Percentiles rank a stretch among this genome's conserved stretches.
phyloP scores from a whole-genome alignment of 2,888 invertebrate species.

The Plutella xylostella region DNA sequence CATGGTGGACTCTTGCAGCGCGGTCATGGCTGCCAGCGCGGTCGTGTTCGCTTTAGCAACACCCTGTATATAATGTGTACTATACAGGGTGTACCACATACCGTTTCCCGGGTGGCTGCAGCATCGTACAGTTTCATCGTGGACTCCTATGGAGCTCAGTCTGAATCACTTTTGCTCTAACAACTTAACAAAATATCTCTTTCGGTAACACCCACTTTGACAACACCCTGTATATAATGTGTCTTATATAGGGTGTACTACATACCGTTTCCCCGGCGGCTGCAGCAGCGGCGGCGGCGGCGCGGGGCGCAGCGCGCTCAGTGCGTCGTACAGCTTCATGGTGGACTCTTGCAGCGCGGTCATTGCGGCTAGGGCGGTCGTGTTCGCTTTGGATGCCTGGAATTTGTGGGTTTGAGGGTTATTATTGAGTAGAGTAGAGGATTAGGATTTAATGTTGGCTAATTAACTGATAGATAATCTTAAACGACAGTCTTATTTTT shows the following conservation, averaged over 20 bases:
- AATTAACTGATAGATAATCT: too few relatives aligned
- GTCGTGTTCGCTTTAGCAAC: constrained; percentile 76
- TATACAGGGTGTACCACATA: too few relatives aligned
- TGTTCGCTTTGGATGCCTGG: constrained; percentile 62
- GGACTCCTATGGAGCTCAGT: too few relatives aligned
- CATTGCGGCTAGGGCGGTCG: constrained; percentile 73
- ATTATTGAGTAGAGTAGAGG: background rate
- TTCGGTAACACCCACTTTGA: too few relatives aligned
- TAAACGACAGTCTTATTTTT: too few relatives aligned
- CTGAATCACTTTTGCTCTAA: too few relatives aligned
- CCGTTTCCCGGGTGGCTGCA: too few relatives aligned
- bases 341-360: constrained; percentile 71
- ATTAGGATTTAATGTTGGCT: too few relatives aligned
- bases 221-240: too few relatives aligned
- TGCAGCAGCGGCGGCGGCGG: constrained; percentile 55
- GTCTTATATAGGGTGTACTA: constrained; percentile 7
- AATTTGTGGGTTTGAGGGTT: background rate
- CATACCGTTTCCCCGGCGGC: constrained; percentile 59
- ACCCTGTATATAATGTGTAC: too few relatives aligned
- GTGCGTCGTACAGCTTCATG: constrained; percentile 72
- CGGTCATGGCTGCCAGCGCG: constrained; percentile 69
- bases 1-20: constrained; percentile 71
- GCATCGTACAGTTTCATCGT: too few relatives aligned
- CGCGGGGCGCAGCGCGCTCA: constrained; percentile 71
- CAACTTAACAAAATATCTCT: too few relatives aligned